Evolutionary conservation across 92 coral and sea anemone species (phyloP).

Genomic region (Galaxea fascicularis): DNA sequence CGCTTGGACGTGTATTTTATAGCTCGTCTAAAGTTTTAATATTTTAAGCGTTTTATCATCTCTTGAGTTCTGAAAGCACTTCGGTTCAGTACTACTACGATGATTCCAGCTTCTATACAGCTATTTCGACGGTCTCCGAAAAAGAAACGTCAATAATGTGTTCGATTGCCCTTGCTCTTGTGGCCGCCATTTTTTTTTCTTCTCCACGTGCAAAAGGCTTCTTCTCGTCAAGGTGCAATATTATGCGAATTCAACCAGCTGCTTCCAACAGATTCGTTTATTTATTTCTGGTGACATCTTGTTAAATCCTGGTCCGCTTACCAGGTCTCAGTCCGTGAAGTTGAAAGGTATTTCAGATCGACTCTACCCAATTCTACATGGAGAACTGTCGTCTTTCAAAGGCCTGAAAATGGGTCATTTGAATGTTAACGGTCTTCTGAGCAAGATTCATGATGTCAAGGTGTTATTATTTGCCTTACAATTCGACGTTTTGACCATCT

Average conservation of each 20-base stretch:
- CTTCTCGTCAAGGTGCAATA: constrained; percentile 36
- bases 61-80: neutral
- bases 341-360: neutral
- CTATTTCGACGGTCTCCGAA: constrained; percentile 22
- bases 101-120: constrained; percentile 18
- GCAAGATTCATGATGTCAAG: constrained; percentile 10
- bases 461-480: neutral
- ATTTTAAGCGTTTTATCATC: constrained; percentile 17
- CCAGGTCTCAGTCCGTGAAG: constrained; percentile 12
- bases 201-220: constrained; percentile 38
- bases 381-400: constrained; percentile 4
- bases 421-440: constrained; percentile 2
- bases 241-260: constrained; percentile 31
- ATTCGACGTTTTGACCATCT: neutral
- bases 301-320: constrained; percentile 32
- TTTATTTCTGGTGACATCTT: constrained; percentile 21
- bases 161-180: constrained; percentile 16
- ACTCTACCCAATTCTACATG: constrained; percentile 2
- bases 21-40: constrained; percentile 13
- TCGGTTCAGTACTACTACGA: constrained; percentile 17
- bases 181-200: constrained; percentile 27
- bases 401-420: neutral
- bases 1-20: constrained; percentile 2
- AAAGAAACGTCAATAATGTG: constrained; percentile 8
- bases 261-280: constrained; percentile 30